phyloP scores from a whole-genome alignment of 2,113 vertebrate genomes.

The Platycercus adscitus region DNA sequence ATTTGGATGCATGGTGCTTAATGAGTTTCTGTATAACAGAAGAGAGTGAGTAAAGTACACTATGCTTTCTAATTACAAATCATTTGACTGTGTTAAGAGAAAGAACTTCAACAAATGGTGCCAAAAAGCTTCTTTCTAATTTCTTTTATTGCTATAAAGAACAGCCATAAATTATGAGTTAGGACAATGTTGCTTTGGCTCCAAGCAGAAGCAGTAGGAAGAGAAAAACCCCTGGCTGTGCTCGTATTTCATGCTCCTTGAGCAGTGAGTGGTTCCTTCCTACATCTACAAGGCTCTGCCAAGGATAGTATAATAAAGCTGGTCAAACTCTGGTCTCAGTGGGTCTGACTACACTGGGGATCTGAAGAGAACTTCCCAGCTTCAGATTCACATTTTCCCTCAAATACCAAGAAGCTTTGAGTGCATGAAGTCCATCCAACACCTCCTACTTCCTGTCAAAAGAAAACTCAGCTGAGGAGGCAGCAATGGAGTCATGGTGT shows the following conservation, averaged over 20 bases:
- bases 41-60: conserved; percentile 32
- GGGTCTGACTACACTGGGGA: background rate
- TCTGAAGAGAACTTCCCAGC: background rate
- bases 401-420: background rate
- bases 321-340: background rate
- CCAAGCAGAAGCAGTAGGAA: conserved; percentile 44
- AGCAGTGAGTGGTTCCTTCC: conserved; percentile 25
- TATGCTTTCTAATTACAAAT: conserved; percentile 72
- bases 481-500: rapidly evolving
- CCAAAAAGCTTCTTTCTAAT: conserved; percentile 52
- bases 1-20: conserved; percentile 67
- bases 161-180: conserved; percentile 64
- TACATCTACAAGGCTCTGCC: background rate
- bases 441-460: background rate
- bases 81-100: conserved; percentile 58
- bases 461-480: background rate
- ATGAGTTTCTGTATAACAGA: conserved; percentile 72
- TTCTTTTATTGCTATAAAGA: conserved; percentile 51
- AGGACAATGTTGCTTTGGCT: conserved; percentile 48
- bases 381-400: background rate
- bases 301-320: background rate
- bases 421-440: background rate
- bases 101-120: conserved; percentile 51
- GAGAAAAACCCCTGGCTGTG: background rate
- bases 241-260: conserved; percentile 44